Percentiles rank a stretch among this genome's conserved stretches.
These are phyloP conservation scores for Spilogale gracilis DNA, from an alignment of 2,113 vertebrate species.

Conservation along the genomic window DNA sequence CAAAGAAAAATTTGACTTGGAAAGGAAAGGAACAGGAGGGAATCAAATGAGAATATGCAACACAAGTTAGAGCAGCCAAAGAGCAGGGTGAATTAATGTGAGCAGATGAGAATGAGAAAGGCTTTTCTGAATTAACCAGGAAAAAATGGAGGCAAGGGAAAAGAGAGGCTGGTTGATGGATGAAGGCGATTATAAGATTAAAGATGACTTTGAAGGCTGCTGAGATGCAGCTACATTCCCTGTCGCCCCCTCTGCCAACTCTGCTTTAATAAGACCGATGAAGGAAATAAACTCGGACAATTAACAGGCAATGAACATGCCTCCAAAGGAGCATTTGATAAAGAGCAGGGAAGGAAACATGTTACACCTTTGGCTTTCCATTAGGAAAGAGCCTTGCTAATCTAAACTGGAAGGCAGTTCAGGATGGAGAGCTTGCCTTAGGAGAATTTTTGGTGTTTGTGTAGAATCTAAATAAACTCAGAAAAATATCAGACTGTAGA, in stretches of 20 bases:
- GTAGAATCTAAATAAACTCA: constrained; percentile 27
- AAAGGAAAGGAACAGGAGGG: constrained; percentile 20
- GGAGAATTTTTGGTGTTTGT: constrained; percentile 30
- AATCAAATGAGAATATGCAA: constrained; percentile 38
- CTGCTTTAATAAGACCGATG: constrained; percentile 63
- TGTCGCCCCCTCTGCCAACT: neutral
- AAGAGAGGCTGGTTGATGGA: neutral
- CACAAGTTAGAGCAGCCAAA: constrained; percentile 38
- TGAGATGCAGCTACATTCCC: neutral
- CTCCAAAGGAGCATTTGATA: constrained; percentile 38
- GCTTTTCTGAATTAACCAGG: constrained; percentile 47
- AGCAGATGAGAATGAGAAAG: constrained; percentile 49
- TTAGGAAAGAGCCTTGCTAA: neutral
- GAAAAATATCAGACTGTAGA: neutral
- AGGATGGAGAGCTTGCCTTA: neutral
- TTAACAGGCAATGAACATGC: constrained; percentile 62
- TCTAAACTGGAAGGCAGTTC: neutral
- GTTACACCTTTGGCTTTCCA: neutral
- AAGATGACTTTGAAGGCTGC: constrained; percentile 59
- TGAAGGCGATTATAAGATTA: constrained; percentile 53
- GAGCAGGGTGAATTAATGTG: constrained; percentile 53
- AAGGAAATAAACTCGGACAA: constrained; percentile 76
- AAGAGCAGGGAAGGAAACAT: neutral
- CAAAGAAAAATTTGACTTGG: constrained; percentile 64
- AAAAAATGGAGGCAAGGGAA: neutral